Conservation (phyloP, 2,888 invertebrate species). For the Adineta ricciae region DNA sequence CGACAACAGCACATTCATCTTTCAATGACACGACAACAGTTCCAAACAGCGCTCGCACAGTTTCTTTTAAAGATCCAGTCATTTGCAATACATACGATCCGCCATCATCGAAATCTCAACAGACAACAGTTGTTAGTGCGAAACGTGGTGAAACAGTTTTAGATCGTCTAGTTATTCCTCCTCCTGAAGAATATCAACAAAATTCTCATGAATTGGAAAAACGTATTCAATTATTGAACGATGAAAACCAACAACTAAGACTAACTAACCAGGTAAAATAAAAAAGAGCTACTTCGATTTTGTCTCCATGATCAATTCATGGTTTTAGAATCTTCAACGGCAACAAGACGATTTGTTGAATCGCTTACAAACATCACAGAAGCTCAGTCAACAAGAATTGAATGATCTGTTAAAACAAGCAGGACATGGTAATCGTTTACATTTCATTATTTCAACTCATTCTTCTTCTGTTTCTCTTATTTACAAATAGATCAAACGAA, state of each 20-base stretch:
- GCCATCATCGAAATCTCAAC: not conserved
- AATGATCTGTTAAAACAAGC: not conserved
- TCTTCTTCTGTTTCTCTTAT: not conserved
- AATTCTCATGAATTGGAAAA: constrained; percentile 2
- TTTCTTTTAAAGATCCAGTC: not conserved
- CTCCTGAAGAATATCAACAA: constrained; percentile 4
- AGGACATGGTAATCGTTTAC: too few relatives aligned
- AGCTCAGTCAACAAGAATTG: not conserved
- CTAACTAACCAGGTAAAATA: not conserved
- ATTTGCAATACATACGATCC: not conserved
- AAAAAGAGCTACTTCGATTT: not conserved
- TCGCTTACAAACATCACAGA: constrained; percentile 10
- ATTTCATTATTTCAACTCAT: too few relatives aligned
- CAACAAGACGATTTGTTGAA: not conserved
- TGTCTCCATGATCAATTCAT: not conserved
- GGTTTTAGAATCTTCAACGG: not conserved
- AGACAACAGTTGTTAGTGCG: not conserved
- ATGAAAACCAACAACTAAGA: not conserved
- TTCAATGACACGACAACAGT: not conserved
- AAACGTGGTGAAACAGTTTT: not conserved
- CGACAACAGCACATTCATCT: not conserved
- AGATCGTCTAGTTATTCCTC: constrained; percentile 7
- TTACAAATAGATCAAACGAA: not conserved
- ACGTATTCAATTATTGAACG: not conserved
- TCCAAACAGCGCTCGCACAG: not conserved